These are phyloP conservation scores for Gallinago paraguaiae DNA, from an alignment of 2,113 vertebrate species.

Conservation along the genomic window DNA sequence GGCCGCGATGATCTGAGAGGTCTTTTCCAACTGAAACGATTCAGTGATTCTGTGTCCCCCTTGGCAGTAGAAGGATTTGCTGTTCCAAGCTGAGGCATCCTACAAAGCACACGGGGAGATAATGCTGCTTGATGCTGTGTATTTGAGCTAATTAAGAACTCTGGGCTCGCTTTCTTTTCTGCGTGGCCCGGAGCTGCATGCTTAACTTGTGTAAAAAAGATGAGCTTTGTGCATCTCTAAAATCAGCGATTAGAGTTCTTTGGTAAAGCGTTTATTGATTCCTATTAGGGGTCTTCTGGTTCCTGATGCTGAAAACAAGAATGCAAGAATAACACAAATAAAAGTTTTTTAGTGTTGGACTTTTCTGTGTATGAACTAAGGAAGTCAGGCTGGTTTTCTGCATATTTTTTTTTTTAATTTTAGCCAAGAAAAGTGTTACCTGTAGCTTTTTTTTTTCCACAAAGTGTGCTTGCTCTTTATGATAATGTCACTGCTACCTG, in stretches of 20 bases:
- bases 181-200: not conserved
- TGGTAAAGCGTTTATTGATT: not conserved
- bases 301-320: not conserved
- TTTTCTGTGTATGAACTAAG: not conserved
- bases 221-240: not conserved
- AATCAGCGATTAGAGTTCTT: rapidly evolving
- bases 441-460: not conserved
- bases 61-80: too few relatives aligned
- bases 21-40: too few relatives aligned
- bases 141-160: too few relatives aligned
- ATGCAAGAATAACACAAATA: not conserved
- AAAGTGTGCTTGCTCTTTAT: not conserved
- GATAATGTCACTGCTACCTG: not conserved
- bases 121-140: too few relatives aligned
- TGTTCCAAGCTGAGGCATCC: rapidly evolving
- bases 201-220: rapidly evolving
- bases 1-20: too few relatives aligned
- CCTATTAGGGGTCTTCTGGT: rapidly evolving
- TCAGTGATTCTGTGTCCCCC: too few relatives aligned
- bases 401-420: not conserved
- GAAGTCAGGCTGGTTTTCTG: not conserved
- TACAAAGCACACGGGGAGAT: rapidly evolving
- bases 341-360: not conserved
- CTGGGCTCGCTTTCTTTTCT: rapidly evolving
- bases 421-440: not conserved